phyloP scores from a whole-genome alignment of 2,888 invertebrate species.

The Polydrusus pterygomalis region DNA sequence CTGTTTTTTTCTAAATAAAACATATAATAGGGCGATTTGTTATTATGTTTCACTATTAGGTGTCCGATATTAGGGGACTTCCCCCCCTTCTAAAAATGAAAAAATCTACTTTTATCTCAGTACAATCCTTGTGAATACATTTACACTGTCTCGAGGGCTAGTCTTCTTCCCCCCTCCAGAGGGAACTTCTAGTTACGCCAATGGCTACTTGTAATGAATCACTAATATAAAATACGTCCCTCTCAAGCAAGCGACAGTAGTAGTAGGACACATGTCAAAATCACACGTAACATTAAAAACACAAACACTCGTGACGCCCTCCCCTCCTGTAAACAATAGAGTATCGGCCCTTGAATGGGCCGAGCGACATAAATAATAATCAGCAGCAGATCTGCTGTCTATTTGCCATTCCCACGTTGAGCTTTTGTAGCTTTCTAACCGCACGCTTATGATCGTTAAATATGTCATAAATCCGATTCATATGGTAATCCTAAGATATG shows the following conservation, averaged over 20 bases:
- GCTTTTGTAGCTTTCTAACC: slow-evolving; percentile 66
- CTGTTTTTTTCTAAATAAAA: too few species aligned
- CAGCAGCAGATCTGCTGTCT: slow-evolving; percentile 64
- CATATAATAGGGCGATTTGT: too few species aligned
- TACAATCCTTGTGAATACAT: too few species aligned
- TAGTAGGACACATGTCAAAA: slow-evolving; percentile 67
- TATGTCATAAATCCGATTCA: slow-evolving; percentile 72
- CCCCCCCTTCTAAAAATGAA: too few species aligned
- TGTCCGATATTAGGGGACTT: too few species aligned
- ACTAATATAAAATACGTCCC: slow-evolving; percentile 27
- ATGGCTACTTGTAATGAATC: slow-evolving; percentile 15
- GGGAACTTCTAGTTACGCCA: too few species aligned
- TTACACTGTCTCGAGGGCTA: too few species aligned
- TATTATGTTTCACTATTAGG: too few species aligned
- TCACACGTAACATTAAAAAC: slow-evolving; percentile 70
- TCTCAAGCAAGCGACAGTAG: slow-evolving; percentile 46
- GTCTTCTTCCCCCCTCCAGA: too few species aligned
- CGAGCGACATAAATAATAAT: slow-evolving; percentile 69
- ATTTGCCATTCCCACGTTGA: slow-evolving; percentile 72
- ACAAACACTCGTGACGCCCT: slow-evolving; percentile 64
- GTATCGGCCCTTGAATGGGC: slow-evolving; percentile 48
- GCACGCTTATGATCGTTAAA: slow-evolving; percentile 69
- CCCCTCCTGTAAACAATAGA: slow-evolving; percentile 57
- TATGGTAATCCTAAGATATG: slow-evolving; percentile 69
- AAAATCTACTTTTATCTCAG: too few species aligned